phyloP scores from a whole-genome alignment of 2,888 invertebrate species.

The Lasioglossum morio region DNA sequence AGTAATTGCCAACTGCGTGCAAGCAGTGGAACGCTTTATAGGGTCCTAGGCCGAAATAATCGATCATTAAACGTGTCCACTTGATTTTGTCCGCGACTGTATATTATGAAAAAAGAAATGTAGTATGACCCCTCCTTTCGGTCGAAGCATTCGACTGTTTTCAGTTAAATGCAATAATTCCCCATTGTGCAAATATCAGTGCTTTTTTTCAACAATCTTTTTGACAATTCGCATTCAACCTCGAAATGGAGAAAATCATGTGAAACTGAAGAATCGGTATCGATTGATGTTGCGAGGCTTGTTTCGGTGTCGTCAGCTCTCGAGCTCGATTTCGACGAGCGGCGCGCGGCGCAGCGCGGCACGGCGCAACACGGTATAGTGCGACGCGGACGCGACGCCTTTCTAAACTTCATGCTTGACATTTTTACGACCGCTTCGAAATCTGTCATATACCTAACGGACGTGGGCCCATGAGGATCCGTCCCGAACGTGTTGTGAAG shows the following conservation, averaged over 20 bases:
- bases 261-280: neutral
- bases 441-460: neutral
- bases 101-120: neutral
- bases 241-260: neutral
- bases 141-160: neutral
- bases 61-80: too few relatives aligned
- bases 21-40: too few relatives aligned
- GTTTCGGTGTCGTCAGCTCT: neutral
- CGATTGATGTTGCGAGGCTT: neutral
- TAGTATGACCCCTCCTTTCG: neutral
- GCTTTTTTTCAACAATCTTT: neutral
- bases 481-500: neutral
- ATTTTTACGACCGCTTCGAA: constrained; percentile 8
- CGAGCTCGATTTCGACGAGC: neutral
- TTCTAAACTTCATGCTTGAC: constrained; percentile 8
- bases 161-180: neutral
- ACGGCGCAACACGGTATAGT: neutral
- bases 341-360: neutral
- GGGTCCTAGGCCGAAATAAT: too few relatives aligned
- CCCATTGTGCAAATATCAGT: neutral
- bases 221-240: neutral
- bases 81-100: neutral
- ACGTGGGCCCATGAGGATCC: neutral
- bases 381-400: neutral
- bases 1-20: too few relatives aligned